Conservation (phyloP, 2,888 invertebrate species). For the Helleia helle region DNA sequence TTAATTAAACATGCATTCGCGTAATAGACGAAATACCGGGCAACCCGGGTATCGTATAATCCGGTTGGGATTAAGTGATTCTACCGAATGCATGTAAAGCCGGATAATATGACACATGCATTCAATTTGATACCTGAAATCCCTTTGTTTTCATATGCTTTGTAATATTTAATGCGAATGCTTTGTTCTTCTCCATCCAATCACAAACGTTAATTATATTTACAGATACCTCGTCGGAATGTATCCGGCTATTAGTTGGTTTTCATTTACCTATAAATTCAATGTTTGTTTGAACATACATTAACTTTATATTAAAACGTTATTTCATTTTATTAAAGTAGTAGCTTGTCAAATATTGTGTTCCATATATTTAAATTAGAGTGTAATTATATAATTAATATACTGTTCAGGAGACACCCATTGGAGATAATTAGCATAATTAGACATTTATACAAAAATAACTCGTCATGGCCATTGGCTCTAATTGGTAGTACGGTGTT, state of each 20-base stretch:
- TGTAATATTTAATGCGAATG: constrained; percentile 4
- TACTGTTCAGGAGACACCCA: no score
- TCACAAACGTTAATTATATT: constrained; percentile 1
- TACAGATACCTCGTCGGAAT: background rate
- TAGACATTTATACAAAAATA: constrained; percentile 5
- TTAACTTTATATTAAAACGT: no score
- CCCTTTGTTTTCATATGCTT: constrained; percentile 5
- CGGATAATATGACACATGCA: constrained; percentile 8
- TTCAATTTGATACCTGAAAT: constrained; percentile 6
- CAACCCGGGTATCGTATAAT: background rate
- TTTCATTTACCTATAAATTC: constrained; percentile 4
- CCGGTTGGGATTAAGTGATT: constrained; percentile 3
- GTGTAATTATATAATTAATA: no score
- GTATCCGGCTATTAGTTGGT: background rate
- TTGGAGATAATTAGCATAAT: no score
- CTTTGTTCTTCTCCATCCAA: constrained; percentile 1
- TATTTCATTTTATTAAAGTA: no score
- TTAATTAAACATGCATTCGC: background rate
- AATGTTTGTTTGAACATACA: no score
- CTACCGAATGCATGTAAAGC: constrained; percentile 3
- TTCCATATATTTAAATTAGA: no score
- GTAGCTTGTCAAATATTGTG: no score
- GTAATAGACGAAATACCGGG: constrained; percentile 5
- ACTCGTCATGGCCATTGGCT: constrained; percentile 48
- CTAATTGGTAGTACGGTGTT: constrained; percentile 55